Evolutionary conservation across 2,797 vertebrate species (phyloP).

Genomic region (Halcyon leucocephala): DNA sequence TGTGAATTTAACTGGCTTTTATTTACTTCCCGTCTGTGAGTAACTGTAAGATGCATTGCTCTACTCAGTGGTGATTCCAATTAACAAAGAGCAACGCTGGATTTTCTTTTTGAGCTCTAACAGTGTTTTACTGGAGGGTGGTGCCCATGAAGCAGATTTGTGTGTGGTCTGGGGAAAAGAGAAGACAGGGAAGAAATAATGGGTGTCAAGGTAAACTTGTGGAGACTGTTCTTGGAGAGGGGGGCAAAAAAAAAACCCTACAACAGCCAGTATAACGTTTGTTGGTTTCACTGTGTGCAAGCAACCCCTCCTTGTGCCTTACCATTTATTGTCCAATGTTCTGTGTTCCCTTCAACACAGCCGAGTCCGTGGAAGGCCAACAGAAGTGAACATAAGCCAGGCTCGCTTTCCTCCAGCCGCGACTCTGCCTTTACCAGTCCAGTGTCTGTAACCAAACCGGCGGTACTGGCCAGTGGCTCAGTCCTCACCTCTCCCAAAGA

Average conservation of each 20-base stretch:
- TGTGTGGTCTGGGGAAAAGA: neutral
- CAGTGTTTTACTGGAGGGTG: neutral
- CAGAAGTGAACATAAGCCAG: slow-evolving; percentile 92
- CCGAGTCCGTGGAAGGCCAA: slow-evolving; percentile 92
- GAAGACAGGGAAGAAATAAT: neutral
- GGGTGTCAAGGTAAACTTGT: neutral
- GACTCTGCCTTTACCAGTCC: slow-evolving; percentile 98
- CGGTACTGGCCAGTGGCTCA: slow-evolving; percentile 87
- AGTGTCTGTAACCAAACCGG: slow-evolving; percentile 93
- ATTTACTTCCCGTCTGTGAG: neutral
- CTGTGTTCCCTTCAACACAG: slow-evolving; percentile 72
- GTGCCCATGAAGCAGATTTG: neutral
- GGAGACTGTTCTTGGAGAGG: neutral
- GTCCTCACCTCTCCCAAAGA: slow-evolving; percentile 93
- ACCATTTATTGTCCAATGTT: neutral
- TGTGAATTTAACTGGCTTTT: neutral
- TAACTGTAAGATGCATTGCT: neutral
- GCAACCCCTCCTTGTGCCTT: neutral
- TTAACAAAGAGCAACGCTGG: neutral
- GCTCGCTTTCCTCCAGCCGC: slow-evolving; percentile 91
- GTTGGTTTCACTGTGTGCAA: neutral
- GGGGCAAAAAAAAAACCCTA: neutral
- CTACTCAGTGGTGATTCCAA: neutral
- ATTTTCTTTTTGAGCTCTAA: neutral
- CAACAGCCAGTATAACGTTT: neutral